These are phyloP conservation scores for Argyrosomus regius DNA, from an alignment of 2,797 vertebrate genomes.

Conservation along the genomic window DNA sequence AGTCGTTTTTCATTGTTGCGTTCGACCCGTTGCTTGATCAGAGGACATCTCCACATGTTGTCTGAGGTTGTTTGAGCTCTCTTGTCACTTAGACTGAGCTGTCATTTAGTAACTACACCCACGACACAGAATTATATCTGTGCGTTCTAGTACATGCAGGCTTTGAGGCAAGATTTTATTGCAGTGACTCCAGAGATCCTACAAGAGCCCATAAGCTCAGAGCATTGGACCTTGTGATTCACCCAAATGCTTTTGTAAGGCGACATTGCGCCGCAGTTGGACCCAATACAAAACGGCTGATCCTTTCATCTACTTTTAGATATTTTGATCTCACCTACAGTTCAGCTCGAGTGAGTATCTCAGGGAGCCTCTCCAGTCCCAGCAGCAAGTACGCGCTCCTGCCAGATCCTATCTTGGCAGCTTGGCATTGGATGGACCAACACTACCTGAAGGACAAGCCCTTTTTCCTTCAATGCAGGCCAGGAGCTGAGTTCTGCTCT, in stretches of 20 bases:
- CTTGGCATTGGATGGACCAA: conserved; percentile 29
- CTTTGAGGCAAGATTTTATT: conserved; percentile 46
- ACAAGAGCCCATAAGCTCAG: conserved; percentile 55
- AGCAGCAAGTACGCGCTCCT: conserved; percentile 24
- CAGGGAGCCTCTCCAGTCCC: conserved; percentile 28
- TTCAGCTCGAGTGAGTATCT: conserved; percentile 48
- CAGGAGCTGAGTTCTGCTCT: conserved; percentile 18
- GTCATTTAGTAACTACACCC: conserved; percentile 35
- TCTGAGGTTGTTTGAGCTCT: background rate
- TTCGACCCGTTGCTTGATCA: conserved; percentile 23
- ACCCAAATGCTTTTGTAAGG: conserved; percentile 43
- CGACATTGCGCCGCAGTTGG: conserved; percentile 6
- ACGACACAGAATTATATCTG: background rate
- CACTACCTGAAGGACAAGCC: conserved; percentile 22
- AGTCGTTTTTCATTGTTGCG: conserved; percentile 12
- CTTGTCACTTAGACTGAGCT: conserved; percentile 13
- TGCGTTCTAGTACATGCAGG: background rate
- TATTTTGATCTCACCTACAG: conserved; percentile 64
- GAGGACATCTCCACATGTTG: background rate
- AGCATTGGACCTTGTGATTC: conserved; percentile 40
- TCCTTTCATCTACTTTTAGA: conserved; percentile 66
- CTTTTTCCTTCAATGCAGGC: conserved; percentile 9
- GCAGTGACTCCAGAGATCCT: conserved; percentile 37
- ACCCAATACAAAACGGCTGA: conserved; percentile 39
- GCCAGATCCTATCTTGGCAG: conserved; percentile 46